Base-by-base conservation (phyloP, 2,888 invertebrate genomes). In the Eulithis testata region DNA sequence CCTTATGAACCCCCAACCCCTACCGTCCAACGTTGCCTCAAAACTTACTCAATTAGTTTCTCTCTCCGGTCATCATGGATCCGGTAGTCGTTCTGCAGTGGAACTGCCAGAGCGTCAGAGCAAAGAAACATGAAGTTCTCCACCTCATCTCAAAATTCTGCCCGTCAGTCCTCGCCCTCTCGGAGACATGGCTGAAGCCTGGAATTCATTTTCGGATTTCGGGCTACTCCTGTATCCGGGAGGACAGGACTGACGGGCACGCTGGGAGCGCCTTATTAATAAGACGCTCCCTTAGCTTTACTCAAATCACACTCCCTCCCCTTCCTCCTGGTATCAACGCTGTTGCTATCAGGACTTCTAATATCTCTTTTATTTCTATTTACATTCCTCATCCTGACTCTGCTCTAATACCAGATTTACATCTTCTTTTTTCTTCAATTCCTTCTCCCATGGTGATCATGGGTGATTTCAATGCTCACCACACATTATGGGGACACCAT, bases 21-120 rank as follows among this genome's bases (percentile, higher is more conserved):
- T 54, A 54, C 54, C 54, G 54, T 43, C 14, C 54, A 54, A 54
- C 43, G 43, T 54, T 43, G 54, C 54, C 54, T 43, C 40, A 9
- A 40, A 54, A 54, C 54, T 54, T 11, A 43, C 43, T 4, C 43
- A 40, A 54, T 2, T 54, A 54, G 21, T 54, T 5, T 54, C 54
- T 7, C 2, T 43, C 5, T 37, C 54, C 21, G 43, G 43, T 6
- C 14, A 43, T 12, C 12, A 53, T 53, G 53, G 40, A 53, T 53
- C 47, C n/a, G 12, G 12, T 12, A 4, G 2, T 12, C n/a, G 5
- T 47, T n/a, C 12, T 47, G 4, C 47, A 47, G 12, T 47, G 47
- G 47, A 47, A 47, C 47, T 12, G 47, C 47, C 47, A 47, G 12
- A 47, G 47, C 47, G 7, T 47, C 3, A 4, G 12, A 5, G 12